Conservation (phyloP, 2,113 vertebrate genomes). For the Baryphthengus martii region DNA sequence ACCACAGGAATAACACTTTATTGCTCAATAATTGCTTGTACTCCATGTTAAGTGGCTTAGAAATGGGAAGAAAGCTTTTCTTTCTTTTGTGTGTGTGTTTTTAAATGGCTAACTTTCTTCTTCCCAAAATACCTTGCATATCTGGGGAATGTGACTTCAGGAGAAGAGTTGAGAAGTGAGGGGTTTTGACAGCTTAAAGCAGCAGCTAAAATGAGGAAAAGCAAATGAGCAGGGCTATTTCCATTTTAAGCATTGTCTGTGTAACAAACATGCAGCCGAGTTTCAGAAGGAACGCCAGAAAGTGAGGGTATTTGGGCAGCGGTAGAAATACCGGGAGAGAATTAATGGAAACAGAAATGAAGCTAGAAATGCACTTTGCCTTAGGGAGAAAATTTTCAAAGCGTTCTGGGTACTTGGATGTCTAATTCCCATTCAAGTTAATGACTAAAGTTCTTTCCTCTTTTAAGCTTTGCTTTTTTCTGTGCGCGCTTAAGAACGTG, state of each 20-base stretch:
- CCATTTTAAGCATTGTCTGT: slow-evolving; percentile 40
- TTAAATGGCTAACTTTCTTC: neutral
- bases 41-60: neutral
- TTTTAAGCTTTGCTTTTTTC: neutral
- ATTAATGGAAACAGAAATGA: slow-evolving; percentile 17
- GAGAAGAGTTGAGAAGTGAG: neutral
- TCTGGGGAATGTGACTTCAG: neutral
- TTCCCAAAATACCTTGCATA: neutral
- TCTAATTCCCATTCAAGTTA: neutral
- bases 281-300: neutral
- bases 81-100: too few relatives aligned
- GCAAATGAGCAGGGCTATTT: neutral
- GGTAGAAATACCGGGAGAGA: neutral
- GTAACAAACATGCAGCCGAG: neutral
- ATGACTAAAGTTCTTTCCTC: neutral
- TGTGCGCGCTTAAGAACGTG: neutral
- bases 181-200: neutral
- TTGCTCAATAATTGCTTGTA: slow-evolving; percentile 37
- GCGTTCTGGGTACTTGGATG: neutral
- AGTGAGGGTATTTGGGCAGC: neutral
- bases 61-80: neutral
- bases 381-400: neutral
- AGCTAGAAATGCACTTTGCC: neutral
- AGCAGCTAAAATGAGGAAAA: neutral
- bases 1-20: neutral